Evolutionary conservation across 2,113 vertebrate species (phyloP), one percentile per base, ranked within the genome.

Genomic region (Andinoacara biseriatus): DNA sequence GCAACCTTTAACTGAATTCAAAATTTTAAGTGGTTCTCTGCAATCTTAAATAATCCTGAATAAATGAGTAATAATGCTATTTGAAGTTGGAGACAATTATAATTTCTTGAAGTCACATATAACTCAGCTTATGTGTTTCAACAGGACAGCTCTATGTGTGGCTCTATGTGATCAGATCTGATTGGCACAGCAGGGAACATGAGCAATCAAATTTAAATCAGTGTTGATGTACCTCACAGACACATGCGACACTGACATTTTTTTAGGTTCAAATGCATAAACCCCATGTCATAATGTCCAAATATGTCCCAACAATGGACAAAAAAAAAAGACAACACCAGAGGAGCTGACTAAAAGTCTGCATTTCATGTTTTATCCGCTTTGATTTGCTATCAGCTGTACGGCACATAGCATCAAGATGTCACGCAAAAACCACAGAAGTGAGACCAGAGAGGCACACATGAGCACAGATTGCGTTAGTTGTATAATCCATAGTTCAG

Each of bases 301-400:
- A 29, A 43, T 43, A 10, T 43, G 43, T 14, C 13, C 43, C 13
- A 46, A 14, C 43, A 14, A 46, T 46, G 43, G 43, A 40, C 35
- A 43, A 46, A 13, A 13, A 69, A 26, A 46, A 46, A 69, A 49
- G 65, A 49, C 26, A 69, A 76, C 46, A 62, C 58, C 58, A 67
- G 40, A 81, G 10, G 8, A 20, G 65, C 63, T 74, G 58, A 58
- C 72, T 84, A 3, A 6, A 17, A 24, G 78, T 43, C 46, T 54
- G 35, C 46, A 29, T 43, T 76, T 61, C 24, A 52, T 58, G 35
- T 82, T 63, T 83, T 40, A 76, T 85, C 72, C 18, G 52, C 57
- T 89, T 77, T 69, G 54, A 89, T 67, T 31, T 80, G 75, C 69
- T 85, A 57, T 76, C 40, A 74, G 14, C 59, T 5, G 11, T 57